Evolutionary conservation across 1,140 invertebrate species (phyloP), one percentile per base, ranked within the genome.

Genomic region (Grapholita molesta): DNA sequence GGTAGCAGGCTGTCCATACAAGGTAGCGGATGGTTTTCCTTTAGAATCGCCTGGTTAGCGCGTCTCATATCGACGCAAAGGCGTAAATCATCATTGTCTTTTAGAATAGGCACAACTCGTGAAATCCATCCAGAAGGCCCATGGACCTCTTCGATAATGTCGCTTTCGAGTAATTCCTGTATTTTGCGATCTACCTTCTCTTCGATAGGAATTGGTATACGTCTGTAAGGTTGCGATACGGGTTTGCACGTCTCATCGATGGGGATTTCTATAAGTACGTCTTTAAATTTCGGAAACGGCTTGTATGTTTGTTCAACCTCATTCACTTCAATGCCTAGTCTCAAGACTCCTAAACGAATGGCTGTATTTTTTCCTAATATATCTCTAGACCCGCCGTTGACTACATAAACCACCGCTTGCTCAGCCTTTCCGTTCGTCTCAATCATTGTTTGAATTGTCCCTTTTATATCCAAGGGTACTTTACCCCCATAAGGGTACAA

Each of bases 21-120:
- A 8, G 87, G 80, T 23, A 85, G 33, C 57, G 82, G 80, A 32
- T 85, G 82, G 30, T 87, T 81, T 74, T 87, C 80, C 23, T 82
- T 55, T 65, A 73, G 11, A 7, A 91, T 81, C 0, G 86, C 86
- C 67, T 74, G 7, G 69, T 82, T 75, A 0, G 82, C 86, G 28
- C 75, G 42, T 33, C 90, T 64, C 84, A 90, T 87, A 67, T 89
- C 84, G 0, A 89, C 57, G 66, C 84, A 87, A 6, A 90, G 55
- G 0, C 84, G 71, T 15, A 85, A n/a, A 32, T 88, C 82, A 2
- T 72, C 75, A 28, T 80, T 68, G 35, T 78, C 69, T 67, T 88
- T 89, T 7, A 83, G 25, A 11, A 85, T 74, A 9, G 79, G 78
- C 0, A 86, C 80, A 5, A 88, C 74, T 3, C 85, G 84, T 1